phyloP scores from a whole-genome alignment of 2,797 vertebrate species.

The Nyctibius grandis region DNA sequence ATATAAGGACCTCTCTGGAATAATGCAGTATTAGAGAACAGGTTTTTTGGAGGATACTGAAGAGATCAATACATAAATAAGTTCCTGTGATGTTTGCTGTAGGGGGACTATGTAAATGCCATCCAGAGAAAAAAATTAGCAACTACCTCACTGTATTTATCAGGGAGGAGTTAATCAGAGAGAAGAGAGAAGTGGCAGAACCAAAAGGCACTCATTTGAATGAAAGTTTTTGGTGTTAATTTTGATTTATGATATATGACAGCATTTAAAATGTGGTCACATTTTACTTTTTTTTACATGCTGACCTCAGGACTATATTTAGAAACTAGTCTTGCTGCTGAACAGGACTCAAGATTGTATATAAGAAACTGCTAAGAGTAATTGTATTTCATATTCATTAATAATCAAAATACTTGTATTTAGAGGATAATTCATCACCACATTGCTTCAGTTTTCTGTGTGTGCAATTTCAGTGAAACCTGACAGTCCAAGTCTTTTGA shows the following conservation, averaged over 20 bases:
- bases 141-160: not conserved
- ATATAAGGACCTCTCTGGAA: not conserved
- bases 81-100: not conserved
- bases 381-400: not conserved
- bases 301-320: slow-evolving; percentile 8
- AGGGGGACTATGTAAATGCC: not conserved
- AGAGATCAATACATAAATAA: not conserved
- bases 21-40: not conserved
- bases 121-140: not conserved
- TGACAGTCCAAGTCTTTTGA: not conserved
- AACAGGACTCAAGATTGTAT: not conserved
- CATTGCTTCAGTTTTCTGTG: not conserved
- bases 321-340: not conserved
- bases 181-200: not conserved
- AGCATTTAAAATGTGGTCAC: not conserved
- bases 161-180: not conserved
- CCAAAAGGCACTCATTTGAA: not conserved
- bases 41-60: not conserved
- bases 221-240: not conserved
- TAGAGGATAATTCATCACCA: not conserved
- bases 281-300: not conserved
- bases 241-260: not conserved
- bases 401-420: not conserved
- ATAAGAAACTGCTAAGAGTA: not conserved
- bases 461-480: not conserved